A percentile compares a stretch with the other conserved stretches of the same genome.
Conservation (phyloP, 1,140 invertebrate species). For the Diabrotica undecimpunctata region DNA sequence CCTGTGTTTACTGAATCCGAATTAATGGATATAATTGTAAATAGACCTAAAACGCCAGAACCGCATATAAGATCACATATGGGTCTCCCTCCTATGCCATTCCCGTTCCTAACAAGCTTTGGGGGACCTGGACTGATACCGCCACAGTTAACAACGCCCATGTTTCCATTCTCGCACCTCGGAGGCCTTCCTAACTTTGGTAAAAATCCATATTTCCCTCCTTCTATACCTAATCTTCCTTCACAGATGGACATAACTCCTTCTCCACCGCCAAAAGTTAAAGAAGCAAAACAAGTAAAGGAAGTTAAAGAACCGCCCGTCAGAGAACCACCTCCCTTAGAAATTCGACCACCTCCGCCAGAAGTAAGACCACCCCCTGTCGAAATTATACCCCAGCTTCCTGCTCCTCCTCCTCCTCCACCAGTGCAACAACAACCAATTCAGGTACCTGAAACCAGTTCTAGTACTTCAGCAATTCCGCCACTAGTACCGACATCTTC, state of each 20-base stretch:
- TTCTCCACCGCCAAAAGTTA: slow-evolving; percentile 33
- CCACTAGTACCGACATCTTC: slow-evolving; percentile 27
- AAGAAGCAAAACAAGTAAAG: slow-evolving; percentile 17
- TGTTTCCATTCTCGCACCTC: slow-evolving; percentile 50
- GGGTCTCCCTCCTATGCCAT: slow-evolving; percentile 50
- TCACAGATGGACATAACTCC: slow-evolving; percentile 46
- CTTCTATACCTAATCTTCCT: slow-evolving; percentile 38
- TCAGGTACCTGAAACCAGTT: slow-evolving; percentile 15
- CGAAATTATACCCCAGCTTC: neutral
- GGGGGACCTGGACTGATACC: slow-evolving; percentile 59
- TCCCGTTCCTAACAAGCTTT: slow-evolving; percentile 52
- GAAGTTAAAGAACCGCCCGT: neutral
- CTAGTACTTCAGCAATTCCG: slow-evolving; percentile 14
- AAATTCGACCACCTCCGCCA: slow-evolving; percentile 25
- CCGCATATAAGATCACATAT: slow-evolving; percentile 42
- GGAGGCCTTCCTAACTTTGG: slow-evolving; percentile 49
- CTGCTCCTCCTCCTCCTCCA: slow-evolving; percentile 28
- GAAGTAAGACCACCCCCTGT: slow-evolving; percentile 14
- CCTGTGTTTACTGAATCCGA: slow-evolving; percentile 28
- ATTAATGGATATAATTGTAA: slow-evolving; percentile 41
- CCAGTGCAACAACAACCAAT: slow-evolving; percentile 23
- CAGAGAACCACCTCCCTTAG: slow-evolving; percentile 20
- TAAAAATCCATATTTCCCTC: slow-evolving; percentile 53
- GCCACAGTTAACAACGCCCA: slow-evolving; percentile 53
- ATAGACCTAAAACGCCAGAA: slow-evolving; percentile 64